phyloP scores from a whole-genome alignment of 2,888 invertebrate species.

The Patella ulyssiponensis region DNA sequence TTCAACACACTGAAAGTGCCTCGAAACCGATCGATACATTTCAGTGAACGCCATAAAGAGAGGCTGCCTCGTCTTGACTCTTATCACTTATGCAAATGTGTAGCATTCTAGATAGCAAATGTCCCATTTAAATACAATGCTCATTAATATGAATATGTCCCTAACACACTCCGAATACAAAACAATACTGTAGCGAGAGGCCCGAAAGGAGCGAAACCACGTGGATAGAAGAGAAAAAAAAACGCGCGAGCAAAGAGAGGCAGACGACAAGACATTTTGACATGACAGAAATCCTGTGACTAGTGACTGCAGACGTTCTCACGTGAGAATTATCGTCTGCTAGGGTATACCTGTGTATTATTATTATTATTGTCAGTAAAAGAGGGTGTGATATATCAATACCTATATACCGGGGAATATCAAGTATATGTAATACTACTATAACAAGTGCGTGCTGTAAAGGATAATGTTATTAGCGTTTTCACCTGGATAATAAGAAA shows the following conservation, averaged over 20 bases:
- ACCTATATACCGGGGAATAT: no score
- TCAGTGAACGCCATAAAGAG: neutral
- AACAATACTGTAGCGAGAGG: neutral
- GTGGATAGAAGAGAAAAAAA: neutral
- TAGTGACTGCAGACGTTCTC: no score
- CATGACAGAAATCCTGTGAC: no score
- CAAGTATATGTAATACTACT: no score
- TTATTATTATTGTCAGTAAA: no score
- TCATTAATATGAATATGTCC: conserved; percentile 2
- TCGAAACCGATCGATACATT: neutral
- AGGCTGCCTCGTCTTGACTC: neutral
- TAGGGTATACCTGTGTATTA: no score
- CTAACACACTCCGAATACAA: neutral
- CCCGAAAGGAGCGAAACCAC: neutral
- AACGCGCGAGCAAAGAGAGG: neutral
- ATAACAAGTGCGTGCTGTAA: no score
- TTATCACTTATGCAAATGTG: neutral
- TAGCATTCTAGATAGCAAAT: neutral
- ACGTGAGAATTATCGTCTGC: no score
- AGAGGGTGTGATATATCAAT: no score
- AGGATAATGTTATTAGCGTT: no score
- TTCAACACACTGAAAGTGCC: neutral
- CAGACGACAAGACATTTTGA: neutral
- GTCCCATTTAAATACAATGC: neutral
- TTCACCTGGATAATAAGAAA: no score